A percentile compares a stretch with the other conserved stretches of the same genome.
Evolutionary conservation across 2,888 invertebrate genomes (phyloP).

Genomic region (Sinelater perroti): DNA sequence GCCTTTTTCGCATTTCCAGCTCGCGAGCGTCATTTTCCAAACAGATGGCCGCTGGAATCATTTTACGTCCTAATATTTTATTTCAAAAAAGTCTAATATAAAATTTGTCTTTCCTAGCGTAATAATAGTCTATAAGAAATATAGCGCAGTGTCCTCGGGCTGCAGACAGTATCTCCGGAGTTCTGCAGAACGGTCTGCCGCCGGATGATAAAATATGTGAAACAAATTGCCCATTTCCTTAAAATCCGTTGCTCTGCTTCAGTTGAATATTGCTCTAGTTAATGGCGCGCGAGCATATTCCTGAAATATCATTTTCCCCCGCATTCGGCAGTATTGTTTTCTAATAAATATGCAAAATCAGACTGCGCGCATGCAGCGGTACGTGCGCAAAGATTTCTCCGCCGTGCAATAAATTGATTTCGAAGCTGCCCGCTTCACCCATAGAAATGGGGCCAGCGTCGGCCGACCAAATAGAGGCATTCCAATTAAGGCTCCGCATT

Average conservation of each 20-base stretch:
- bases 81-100: conserved; percentile 18
- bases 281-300: conserved; percentile 9
- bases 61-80: conserved; percentile 14
- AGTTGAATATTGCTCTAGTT: conserved; percentile 17
- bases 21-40: background rate
- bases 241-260: conserved; percentile 24
- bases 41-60: conserved; percentile 10
- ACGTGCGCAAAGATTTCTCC: conserved; percentile 4
- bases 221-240: conserved; percentile 35
- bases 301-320: background rate
- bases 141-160: conserved; percentile 24
- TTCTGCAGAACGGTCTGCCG: conserved; percentile 31
- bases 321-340: conserved; percentile 14
- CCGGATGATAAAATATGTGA: conserved; percentile 34
- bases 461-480: conserved; percentile 1
- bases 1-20: conserved; percentile 2
- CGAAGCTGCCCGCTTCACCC: background rate
- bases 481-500: conserved; percentile 21
- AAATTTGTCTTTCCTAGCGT: conserved; percentile 30
- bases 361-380: conserved; percentile 3
- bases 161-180: conserved; percentile 24
- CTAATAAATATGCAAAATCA: conserved; percentile 15
- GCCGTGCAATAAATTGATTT: conserved; percentile 6
- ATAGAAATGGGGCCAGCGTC: background rate
- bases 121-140: conserved; percentile 31